Percentiles rank a stretch among this genome's conserved stretches.
phyloP scores from a whole-genome alignment of 2,113 vertebrate species.

The Pao palembangensis region DNA sequence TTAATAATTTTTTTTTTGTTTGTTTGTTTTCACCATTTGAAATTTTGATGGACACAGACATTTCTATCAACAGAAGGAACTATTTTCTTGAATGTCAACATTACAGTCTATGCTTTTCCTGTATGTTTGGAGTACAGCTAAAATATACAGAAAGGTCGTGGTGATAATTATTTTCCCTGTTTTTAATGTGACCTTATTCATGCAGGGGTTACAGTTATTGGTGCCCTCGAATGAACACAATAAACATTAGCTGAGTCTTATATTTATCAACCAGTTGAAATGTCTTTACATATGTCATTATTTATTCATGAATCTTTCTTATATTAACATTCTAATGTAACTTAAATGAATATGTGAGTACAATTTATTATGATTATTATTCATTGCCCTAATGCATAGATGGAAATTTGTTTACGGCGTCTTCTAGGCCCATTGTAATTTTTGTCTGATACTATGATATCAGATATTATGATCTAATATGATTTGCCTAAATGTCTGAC shows the following conservation, averaged over 20 bases:
- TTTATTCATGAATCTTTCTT: slow-evolving; percentile 65
- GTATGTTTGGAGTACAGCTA: slow-evolving; percentile 43
- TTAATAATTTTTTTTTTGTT: neutral
- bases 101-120: slow-evolving; percentile 40
- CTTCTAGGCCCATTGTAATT: slow-evolving; percentile 2
- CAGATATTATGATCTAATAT: no score
- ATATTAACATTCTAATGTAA: slow-evolving; percentile 58
- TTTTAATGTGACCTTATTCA: slow-evolving; percentile 51
- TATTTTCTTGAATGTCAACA: slow-evolving; percentile 55
- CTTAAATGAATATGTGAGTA: slow-evolving; percentile 46
- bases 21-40: slow-evolving; percentile 31
- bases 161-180: slow-evolving; percentile 28
- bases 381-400: neutral
- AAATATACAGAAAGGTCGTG: slow-evolving; percentile 54
- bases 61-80: slow-evolving; percentile 51
- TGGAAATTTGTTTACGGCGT: slow-evolving; percentile 29
- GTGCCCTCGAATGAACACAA: slow-evolving; percentile 31
- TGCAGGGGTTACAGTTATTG: slow-evolving; percentile 31
- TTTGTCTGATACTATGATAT: no score
- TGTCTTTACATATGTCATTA: slow-evolving; percentile 47
- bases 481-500: slow-evolving; percentile 51
- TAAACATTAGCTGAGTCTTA: slow-evolving; percentile 25
- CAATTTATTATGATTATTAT: slow-evolving; percentile 3
- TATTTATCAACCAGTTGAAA: slow-evolving; percentile 21
- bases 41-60: slow-evolving; percentile 52